Evolutionary conservation across 1,140 invertebrate species (phyloP), one percentile per base, ranked within the genome.

Genomic region (Cydia pomonella): DNA sequence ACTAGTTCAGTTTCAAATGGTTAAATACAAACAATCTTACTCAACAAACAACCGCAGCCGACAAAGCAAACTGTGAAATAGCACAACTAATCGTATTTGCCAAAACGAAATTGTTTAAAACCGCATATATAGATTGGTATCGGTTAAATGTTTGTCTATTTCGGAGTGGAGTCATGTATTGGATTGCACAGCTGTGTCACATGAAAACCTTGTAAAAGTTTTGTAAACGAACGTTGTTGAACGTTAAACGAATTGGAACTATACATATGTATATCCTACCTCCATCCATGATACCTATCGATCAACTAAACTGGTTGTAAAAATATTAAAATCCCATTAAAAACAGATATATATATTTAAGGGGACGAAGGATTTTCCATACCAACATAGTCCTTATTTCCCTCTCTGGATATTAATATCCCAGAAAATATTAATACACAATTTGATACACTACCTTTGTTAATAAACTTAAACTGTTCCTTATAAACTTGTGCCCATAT

Each of bases 71-170:
- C 27, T 18, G 64, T 18, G 16, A 41, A 38, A 69, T 21, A 38
- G 29, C 27, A 64, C 27, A 64, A 33, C 23, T 33, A 69, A 69
- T 38, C 29, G 64, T 59, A 59, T 59, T 59, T 59, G 53, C 53
- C 64, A 18, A 69, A 69, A 69, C 64, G 27, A 41, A 41, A 69
- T 69, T 69, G 64, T 69, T 33, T 69, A 38, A 69, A 69, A 69
- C 64, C 64, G 27, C 64, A 41, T 69, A 38, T 59, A 59, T 59
- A 59, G 53, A 59, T 59, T 59, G 53, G 53, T 59, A 59, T 59
- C 53, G 53, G 53, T 59, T 3, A 59, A 59, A 21, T 12, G 53
- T 59, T 59, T n/a, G 50, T 53, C 53, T 59, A 59, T 59, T 59
- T 59, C 21, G n/a, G 21, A 23, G 7, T 59, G 53, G 53, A 59